Evolutionary conservation across 2,797 vertebrate genomes (phyloP), one percentile per base, ranked within the genome.

Genomic region (Salarias fasciatus): DNA sequence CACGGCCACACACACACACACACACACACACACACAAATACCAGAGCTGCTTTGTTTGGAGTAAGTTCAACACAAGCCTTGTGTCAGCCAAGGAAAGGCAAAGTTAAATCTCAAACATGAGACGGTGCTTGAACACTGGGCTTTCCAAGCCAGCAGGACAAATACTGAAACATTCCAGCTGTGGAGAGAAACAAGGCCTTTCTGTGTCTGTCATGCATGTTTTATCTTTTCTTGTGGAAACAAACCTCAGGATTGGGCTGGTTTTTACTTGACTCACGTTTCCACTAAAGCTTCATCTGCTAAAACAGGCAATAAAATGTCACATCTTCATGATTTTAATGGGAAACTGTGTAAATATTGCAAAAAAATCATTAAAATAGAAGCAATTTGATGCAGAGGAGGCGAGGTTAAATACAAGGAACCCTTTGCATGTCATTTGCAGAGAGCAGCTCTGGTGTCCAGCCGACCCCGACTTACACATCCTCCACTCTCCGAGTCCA

Each of bases 381-480:
- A 35, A 35, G 33, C 9, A 9, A 35, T 35, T 2, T 35, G 6
- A 35, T 35, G 33, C 33, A 6, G 33, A 9, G 9, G 33, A 35
- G 33, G 33, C 33, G 3, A 24, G 24, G 18, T 24, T n/a, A 59
- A 18, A 42, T 2, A 15, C 35, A 55, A 51, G 5, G 11, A 45
- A 35, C 44, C 2, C 11, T 8, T 6, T 10, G 5, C 18, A 18
- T 46, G 4, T 38, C 28, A 56, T 63, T n/a, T 59, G 33, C 6
- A 36, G 0, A 38, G 11, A 47, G 68, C 70, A 72, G 78, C n/a
- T n/a, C n/a, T n/a, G n/a, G n/a, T n/a, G n/a, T n/a, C n/a, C n/a
- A n/a, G n/a, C 56, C 70, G 69, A 58, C 50, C 68, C 63, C 58
- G 67, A 93, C 93, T 94, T 93, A 93, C 93, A 55, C 72, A 36